phyloP scores from a whole-genome alignment of 2,888 invertebrate genomes.

The Caradrina kadenii region DNA sequence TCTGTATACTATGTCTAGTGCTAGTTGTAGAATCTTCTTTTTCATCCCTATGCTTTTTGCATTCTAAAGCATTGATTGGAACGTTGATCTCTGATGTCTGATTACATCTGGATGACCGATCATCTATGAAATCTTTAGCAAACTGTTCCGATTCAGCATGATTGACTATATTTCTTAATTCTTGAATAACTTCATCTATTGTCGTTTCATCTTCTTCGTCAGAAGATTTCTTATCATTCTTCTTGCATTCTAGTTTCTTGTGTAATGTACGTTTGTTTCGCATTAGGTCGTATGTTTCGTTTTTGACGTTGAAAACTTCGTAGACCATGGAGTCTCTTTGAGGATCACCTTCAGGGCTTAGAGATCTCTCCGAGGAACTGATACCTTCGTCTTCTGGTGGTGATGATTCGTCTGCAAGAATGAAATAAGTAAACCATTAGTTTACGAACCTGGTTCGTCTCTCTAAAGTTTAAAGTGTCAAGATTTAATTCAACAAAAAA shows the following conservation, averaged over 20 bases:
- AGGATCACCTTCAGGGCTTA: slow-evolving; percentile 93
- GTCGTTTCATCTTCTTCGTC: slow-evolving; percentile 95
- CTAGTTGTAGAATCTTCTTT: slow-evolving; percentile 90
- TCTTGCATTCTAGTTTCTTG: slow-evolving; percentile 82
- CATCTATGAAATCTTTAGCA: slow-evolving; percentile 81
- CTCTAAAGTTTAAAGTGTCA: no score
- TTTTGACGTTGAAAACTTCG: slow-evolving; percentile 91
- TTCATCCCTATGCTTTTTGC: slow-evolving; percentile 78
- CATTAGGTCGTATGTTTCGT: slow-evolving; percentile 89
- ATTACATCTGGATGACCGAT: slow-evolving; percentile 81
- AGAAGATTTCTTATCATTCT: slow-evolving; percentile 82
- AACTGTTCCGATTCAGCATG: slow-evolving; percentile 94
- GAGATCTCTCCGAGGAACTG: slow-evolving; percentile 95
- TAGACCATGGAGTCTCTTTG: slow-evolving; percentile 91
- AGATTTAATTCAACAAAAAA: neutral
- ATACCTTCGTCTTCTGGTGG: slow-evolving; percentile 97
- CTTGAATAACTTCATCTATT: slow-evolving; percentile 96
- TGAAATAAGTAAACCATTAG: slow-evolving; percentile 71
- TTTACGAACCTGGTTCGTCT: neutral
- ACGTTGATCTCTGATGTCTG: slow-evolving; percentile 85
- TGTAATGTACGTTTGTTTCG: slow-evolving; percentile 84
- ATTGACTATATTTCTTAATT: slow-evolving; percentile 95
- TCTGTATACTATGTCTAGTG: slow-evolving; percentile 88
- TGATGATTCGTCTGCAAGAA: slow-evolving; percentile 91
- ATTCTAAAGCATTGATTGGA: slow-evolving; percentile 78